Percentiles rank a stretch among this genome's conserved stretches.
phyloP scores from a whole-genome alignment of 2,797 vertebrate genomes.

The Acanthornis magna region DNA sequence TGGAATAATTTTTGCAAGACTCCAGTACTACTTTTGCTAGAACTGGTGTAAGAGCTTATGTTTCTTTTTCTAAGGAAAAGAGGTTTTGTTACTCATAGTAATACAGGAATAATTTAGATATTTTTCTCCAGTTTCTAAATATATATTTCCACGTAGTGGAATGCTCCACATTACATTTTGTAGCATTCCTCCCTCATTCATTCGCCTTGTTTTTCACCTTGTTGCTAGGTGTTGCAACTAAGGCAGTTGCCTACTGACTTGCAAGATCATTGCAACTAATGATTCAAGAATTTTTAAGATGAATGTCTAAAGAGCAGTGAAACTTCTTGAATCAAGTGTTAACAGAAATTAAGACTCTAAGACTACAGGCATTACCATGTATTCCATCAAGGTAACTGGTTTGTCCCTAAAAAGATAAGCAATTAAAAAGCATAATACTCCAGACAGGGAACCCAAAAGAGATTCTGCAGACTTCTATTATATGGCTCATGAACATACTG shows the following conservation, averaged over 20 bases:
- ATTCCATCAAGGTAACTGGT: not conserved
- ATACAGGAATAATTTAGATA: not conserved
- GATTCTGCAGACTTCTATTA: not conserved
- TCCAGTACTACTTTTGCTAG: not conserved
- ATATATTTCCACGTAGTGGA: not conserved
- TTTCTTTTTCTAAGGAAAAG: not conserved
- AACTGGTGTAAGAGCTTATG: not conserved
- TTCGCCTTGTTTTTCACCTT: not conserved
- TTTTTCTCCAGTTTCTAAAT: not conserved
- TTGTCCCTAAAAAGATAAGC: not conserved
- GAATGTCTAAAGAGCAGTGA: not conserved
- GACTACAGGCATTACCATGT: not conserved
- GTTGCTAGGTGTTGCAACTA: not conserved
- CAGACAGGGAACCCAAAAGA: not conserved
- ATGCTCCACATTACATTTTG: too few species aligned
- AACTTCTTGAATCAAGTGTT: not conserved
- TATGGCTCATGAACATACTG: not conserved
- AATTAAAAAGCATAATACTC: not conserved
- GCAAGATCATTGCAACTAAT: not conserved
- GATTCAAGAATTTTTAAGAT: conserved; percentile 27
- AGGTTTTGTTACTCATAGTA: not conserved
- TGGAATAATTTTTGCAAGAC: not conserved
- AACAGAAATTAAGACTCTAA: conserved; percentile 24
- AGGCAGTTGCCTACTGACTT: not conserved
- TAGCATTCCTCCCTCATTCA: not conserved